These are phyloP conservation scores for Neoitamus cyanurus DNA, from an alignment of 2,888 invertebrate species.

Conservation along the genomic window DNA sequence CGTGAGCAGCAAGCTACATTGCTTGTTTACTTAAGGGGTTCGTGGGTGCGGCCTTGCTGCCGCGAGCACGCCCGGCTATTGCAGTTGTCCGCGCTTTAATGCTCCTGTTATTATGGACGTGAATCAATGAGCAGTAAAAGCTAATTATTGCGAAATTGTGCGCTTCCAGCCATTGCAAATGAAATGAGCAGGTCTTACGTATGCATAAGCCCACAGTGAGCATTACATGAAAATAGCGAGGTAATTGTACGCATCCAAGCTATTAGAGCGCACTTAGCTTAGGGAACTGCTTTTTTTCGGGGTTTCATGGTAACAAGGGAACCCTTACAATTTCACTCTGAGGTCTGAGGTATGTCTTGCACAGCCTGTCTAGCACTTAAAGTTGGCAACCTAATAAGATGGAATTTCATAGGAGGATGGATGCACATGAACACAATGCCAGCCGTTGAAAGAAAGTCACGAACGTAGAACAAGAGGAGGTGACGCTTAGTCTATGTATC, in stretches of 20 bases:
- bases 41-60: background rate
- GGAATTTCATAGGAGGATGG: too few relatives aligned
- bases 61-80: background rate
- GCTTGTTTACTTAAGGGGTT: slow-evolving; percentile 3
- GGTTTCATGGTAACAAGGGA: background rate
- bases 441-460: too few relatives aligned
- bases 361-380: too few relatives aligned
- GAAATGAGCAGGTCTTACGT: background rate
- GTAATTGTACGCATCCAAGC: background rate
- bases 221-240: background rate
- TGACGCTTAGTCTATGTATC: too few relatives aligned
- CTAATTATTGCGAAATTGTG: background rate
- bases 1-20: slow-evolving; percentile 6
- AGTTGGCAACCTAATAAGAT: too few relatives aligned
- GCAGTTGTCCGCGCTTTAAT: background rate
- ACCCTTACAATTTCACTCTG: background rate
- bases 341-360: background rate
- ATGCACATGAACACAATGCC: too few relatives aligned
- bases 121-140: slow-evolving; percentile 5
- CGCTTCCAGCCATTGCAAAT: background rate
- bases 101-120: background rate
- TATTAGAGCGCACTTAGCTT: background rate
- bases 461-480: too few relatives aligned
- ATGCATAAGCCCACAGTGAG: background rate
- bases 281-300: too few relatives aligned